These are phyloP conservation scores for Pantherophis vulpinus DNA, from an alignment of 2,797 vertebrate genomes.

Conservation along the genomic window DNA sequence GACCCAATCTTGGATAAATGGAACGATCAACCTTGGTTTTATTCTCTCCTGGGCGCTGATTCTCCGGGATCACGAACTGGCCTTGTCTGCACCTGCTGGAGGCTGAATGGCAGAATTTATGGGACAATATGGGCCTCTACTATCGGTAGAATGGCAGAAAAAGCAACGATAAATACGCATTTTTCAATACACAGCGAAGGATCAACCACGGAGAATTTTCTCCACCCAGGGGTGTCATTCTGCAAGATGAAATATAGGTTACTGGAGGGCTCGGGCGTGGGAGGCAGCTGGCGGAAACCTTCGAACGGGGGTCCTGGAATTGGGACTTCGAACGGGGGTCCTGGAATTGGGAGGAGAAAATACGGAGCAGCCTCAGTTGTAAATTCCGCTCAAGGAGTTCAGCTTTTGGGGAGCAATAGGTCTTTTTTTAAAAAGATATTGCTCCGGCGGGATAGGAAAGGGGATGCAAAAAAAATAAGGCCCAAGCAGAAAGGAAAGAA, in stretches of 20 bases:
- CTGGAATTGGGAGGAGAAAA: too few relatives aligned
- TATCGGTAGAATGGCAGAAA: fast-evolving
- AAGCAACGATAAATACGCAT: not conserved
- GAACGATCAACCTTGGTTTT: not conserved
- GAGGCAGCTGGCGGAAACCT: not conserved
- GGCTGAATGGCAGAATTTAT: not conserved
- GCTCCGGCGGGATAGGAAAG: not conserved
- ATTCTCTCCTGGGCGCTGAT: not conserved
- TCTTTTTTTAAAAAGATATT: not conserved
- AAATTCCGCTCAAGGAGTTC: not conserved
- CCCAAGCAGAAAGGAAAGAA: not conserved
- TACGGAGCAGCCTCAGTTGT: fast-evolving
- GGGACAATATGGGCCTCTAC: not conserved
- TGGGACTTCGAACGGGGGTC: too few relatives aligned
- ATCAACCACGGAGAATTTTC: not conserved
- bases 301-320: not conserved
- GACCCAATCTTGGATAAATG: not conserved
- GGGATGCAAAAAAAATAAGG: not conserved
- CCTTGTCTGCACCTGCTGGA: not conserved
- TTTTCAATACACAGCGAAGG: not conserved
- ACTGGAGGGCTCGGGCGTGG: not conserved
- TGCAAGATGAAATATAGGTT: not conserved
- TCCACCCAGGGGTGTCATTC: not conserved
- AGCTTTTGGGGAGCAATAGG: not conserved
- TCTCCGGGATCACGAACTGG: fast-evolving